Conservation (phyloP, 2,797 vertebrate genomes). For the Dendrocincla fuliginosa region DNA sequence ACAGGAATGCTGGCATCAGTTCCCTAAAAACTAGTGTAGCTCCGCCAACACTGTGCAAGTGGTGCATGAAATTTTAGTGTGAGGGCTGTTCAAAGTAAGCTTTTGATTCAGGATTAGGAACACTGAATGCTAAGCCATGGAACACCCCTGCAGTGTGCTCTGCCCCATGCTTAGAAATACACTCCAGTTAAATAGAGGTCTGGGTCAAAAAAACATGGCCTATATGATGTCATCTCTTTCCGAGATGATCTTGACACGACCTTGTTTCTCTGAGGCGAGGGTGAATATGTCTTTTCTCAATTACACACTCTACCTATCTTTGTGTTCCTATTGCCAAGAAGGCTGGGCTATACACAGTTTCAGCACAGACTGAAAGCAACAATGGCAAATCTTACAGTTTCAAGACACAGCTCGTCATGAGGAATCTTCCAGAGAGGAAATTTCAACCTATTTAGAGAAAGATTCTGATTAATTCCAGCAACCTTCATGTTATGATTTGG, state of each 20-base stretch:
- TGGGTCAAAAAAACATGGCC: neutral
- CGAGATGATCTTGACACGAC: conserved; percentile 1
- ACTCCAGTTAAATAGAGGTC: neutral
- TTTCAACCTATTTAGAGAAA: neutral
- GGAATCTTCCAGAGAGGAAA: neutral
- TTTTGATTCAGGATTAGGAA: conserved; percentile 52
- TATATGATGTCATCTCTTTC: conserved; percentile 15
- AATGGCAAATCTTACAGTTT: neutral
- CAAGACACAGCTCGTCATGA: neutral
- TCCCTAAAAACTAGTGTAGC: conserved; percentile 1
- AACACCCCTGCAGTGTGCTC: neutral
- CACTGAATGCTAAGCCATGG: conserved; percentile 13
- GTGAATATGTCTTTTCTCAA: neutral
- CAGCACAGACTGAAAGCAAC: neutral
- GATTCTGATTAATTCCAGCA: neutral
- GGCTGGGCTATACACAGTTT: neutral
- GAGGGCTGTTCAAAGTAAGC: conserved; percentile 27
- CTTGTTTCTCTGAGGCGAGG: neutral
- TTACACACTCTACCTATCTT: neutral
- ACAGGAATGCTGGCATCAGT: conserved; percentile 20
- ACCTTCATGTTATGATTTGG: neutral
- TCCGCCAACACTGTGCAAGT: conserved; percentile 21
- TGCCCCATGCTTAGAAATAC: neutral
- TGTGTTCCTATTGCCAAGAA: neutral
- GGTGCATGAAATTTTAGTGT: conserved; percentile 54